phyloP scores from a whole-genome alignment of 2,888 invertebrate genomes.

The Diabrotica balteata region DNA sequence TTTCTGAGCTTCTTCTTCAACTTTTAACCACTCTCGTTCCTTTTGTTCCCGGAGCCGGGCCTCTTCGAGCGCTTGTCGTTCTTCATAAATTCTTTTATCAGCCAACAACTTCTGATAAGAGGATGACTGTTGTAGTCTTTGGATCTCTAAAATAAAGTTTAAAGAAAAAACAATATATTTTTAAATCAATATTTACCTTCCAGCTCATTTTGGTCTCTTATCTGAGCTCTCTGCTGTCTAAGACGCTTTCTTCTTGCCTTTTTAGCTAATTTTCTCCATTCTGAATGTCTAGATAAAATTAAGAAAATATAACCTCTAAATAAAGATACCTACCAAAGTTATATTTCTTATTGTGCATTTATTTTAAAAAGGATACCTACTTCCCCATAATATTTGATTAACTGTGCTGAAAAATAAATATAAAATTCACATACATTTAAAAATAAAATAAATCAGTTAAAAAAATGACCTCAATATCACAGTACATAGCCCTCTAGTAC shows the following conservation, averaged over 20 bases:
- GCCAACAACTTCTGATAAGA: constrained; percentile 64
- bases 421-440: constrained; percentile 5
- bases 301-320: constrained; percentile 45
- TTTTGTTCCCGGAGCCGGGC: constrained; percentile 64
- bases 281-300: constrained; percentile 64
- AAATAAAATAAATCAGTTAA: not conserved
- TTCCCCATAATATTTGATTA: constrained; percentile 50
- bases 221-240: constrained; percentile 67
- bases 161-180: not conserved
- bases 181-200: constrained; percentile 52
- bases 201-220: constrained; percentile 62
- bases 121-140: constrained; percentile 56
- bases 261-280: constrained; percentile 79
- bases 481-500: too few relatives aligned
- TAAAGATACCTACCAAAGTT: constrained; percentile 15
- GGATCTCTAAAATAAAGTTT: constrained; percentile 20
- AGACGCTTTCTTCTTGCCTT: constrained; percentile 73
- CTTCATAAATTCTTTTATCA: constrained; percentile 64
- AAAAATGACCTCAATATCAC: too few relatives aligned
- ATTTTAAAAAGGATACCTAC: constrained; percentile 60
- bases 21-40: constrained; percentile 71
- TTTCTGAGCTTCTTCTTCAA: constrained; percentile 70
- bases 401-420: not conserved
- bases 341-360: constrained; percentile 18
- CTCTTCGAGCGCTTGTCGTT: constrained; percentile 65